A percentile compares a stretch with the other conserved stretches of the same genome.
Conservation (phyloP, 2,113 vertebrate species). For the Passer domesticus region DNA sequence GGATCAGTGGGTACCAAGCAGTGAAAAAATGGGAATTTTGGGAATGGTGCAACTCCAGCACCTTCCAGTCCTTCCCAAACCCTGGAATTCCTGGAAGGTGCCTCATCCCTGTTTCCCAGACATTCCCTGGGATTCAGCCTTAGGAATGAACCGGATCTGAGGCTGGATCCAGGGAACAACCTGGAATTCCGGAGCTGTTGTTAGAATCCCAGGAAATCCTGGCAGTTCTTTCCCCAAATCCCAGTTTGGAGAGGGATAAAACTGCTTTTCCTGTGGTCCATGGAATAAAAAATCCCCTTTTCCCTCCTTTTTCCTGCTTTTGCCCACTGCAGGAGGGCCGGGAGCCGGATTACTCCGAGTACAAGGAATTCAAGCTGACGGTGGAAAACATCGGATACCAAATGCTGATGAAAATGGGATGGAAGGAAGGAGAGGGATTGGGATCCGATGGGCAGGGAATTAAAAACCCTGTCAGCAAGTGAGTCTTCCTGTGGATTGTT, state of each 20-base stretch:
- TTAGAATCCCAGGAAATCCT: background rate
- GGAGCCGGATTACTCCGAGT: constrained; percentile 96
- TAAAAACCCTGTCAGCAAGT: constrained; percentile 94
- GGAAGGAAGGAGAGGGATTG: constrained; percentile 96
- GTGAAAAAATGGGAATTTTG: background rate
- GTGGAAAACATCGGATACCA: constrained; percentile 98
- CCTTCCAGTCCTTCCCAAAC: background rate
- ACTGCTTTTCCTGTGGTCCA: background rate
- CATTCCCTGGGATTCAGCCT: background rate
- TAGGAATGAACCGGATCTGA: background rate
- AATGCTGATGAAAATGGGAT: constrained; percentile 99
- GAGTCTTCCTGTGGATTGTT: background rate
- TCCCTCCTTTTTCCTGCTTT: background rate
- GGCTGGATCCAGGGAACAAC: background rate
- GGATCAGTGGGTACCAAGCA: background rate
- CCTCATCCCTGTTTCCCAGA: background rate
- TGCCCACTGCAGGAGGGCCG: constrained; percentile 86
- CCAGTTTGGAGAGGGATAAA: too few relatives aligned
- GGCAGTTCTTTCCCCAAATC: background rate
- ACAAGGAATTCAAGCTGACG: constrained; percentile 97
- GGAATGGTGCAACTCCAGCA: background rate
- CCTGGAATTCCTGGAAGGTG: background rate
- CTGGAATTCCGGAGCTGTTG: background rate
- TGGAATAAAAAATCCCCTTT: background rate
- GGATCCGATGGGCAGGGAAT: constrained; percentile 93